Percentiles rank a stretch among this genome's conserved stretches.
These are phyloP conservation scores for Odontamblyopus rebecca DNA, from an alignment of 2,797 vertebrate species.

Conservation along the genomic window DNA sequence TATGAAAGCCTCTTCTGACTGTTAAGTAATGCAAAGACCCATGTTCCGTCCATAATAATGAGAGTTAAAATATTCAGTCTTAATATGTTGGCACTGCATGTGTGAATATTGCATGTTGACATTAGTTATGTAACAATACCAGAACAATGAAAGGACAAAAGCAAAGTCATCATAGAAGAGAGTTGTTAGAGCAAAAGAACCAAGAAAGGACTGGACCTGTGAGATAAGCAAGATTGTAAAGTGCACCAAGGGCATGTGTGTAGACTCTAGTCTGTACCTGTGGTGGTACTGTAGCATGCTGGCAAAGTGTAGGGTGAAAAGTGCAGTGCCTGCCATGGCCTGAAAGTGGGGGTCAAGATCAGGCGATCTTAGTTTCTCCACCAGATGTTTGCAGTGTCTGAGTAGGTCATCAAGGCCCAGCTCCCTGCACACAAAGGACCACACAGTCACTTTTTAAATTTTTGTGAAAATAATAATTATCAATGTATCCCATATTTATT, in stretches of 20 bases:
- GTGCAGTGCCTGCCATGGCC: constrained; percentile 75
- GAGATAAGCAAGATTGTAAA: neutral
- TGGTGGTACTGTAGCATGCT: constrained; percentile 78
- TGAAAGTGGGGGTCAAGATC: constrained; percentile 73
- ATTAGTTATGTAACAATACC: neutral
- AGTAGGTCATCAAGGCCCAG: constrained; percentile 76
- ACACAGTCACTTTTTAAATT: neutral
- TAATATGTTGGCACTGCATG: too few species aligned
- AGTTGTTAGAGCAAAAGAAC: too few species aligned
- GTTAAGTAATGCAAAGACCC: too few species aligned
- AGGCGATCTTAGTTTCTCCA: constrained; percentile 75
- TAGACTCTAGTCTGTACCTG: constrained; percentile 54
- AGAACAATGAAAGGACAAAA: too few species aligned
- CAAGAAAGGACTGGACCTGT: neutral
- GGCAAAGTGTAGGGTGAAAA: constrained; percentile 68
- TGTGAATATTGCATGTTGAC: neutral
- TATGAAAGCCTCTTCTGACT: too few species aligned
- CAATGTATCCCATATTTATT: too few species aligned
- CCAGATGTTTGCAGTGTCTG: constrained; percentile 64
- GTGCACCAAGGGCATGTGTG: neutral
- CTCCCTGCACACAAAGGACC: constrained; percentile 55
- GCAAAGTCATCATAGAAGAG: too few species aligned
- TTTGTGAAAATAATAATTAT: too few species aligned
- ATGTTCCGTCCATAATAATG: neutral
- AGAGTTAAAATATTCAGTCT: neutral